Base-by-base conservation (phyloP, 2,797 vertebrate species). In the Falco berigora region DNA sequence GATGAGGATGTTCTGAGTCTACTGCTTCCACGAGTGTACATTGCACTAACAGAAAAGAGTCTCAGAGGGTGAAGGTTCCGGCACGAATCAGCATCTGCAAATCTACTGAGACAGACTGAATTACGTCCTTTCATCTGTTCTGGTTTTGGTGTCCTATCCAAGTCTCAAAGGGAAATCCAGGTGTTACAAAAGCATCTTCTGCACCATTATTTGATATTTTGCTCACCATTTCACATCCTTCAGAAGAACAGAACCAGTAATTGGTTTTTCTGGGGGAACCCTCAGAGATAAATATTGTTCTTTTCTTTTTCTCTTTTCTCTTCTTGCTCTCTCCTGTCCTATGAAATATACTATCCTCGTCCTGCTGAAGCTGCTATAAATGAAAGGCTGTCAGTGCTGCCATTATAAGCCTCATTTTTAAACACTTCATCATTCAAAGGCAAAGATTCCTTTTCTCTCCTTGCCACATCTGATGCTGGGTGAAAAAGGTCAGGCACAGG, bases 211-310 rank as follows among this genome's bases (percentile, higher is more conserved):
- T 73, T 72, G 50, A 20, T 85, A 44, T 30, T 75, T 94, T 96
- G 61, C 75, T 64, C 93, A 64, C 53, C 85, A 4, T 20, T 8
- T 50, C 93, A 90, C 78, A 72, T 74, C 71, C 20, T 7, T 38
- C n/a, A 40, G 69, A 56, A 95, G 83, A 95, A 91, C 86, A 94
- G 85, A 67, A 93, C 73, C 61, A 86, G 91, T 94, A 97, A 97
- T 90, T 95, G 76, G 55, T 94, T 97, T 97, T 97, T 81, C 88
- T 93, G 79, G 55, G 58, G 82, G 71, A 97, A 85, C 92, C 77
- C 88, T 96, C 88, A 52, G 72, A 97, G 86, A 96, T 85, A 95
- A 97, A 98, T 92, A 87, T 58, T 66, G 85, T 75, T 96, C 86
- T 94, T 95, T 85, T 95, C 89, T 94, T 89, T 69, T 75, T 34